A percentile compares a stretch with the other conserved stretches of the same genome.
These are phyloP conservation scores for Lasioglossum oenotherae DNA, from an alignment of 2,888 invertebrate genomes.

Conservation along the genomic window DNA sequence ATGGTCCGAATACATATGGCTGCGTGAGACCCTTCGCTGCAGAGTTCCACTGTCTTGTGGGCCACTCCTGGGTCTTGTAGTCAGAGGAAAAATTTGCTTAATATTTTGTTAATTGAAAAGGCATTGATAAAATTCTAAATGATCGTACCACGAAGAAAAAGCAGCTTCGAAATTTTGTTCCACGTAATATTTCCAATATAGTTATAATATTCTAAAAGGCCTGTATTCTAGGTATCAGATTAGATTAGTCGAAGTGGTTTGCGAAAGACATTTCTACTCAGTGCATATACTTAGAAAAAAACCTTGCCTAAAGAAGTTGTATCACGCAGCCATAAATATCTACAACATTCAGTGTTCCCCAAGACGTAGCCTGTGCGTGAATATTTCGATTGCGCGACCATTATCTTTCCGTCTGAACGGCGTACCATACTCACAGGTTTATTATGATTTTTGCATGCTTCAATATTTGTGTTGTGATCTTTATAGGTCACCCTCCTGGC, in stretches of 20 bases:
- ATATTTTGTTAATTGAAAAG: not conserved
- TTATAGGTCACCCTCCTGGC: conserved; percentile 87
- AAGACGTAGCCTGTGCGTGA: not conserved
- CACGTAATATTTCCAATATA: no score
- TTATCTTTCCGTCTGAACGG: conserved; percentile 38
- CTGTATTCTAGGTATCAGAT: not conserved
- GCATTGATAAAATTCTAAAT: not conserved
- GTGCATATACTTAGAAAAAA: not conserved
- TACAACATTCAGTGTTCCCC: not conserved
- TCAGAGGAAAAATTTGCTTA: not conserved
- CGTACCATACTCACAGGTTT: conserved; percentile 59
- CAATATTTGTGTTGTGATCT: conserved; percentile 84
- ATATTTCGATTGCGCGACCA: conserved; percentile 24
- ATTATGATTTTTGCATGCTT: conserved; percentile 83
- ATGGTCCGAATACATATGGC: not conserved
- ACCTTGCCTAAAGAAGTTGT: not conserved
- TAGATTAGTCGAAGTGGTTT: not conserved
- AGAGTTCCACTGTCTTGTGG: not conserved
- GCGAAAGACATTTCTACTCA: not conserved
- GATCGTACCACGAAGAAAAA: not conserved
- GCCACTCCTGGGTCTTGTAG: not conserved
- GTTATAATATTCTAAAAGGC: no score
- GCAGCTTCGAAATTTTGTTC: not conserved
- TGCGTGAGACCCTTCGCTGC: not conserved
- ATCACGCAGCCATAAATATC: not conserved